These are phyloP conservation scores for Brachyhypopomus occidentalis DNA, from an alignment of 2,113 vertebrate genomes.

Conservation along the genomic window DNA sequence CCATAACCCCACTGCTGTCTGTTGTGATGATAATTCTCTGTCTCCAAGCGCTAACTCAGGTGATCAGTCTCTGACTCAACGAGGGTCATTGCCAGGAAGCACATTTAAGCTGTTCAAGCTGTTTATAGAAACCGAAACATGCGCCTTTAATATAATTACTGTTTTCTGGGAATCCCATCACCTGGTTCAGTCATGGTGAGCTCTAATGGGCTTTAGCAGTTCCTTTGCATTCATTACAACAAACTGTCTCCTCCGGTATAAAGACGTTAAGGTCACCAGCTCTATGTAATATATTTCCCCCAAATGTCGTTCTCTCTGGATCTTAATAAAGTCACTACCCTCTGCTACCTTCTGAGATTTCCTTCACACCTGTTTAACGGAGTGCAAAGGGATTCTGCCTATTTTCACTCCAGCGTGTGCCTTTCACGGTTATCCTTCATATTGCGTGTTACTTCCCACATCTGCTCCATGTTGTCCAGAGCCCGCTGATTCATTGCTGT, in stretches of 20 bases:
- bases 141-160: too few relatives aligned
- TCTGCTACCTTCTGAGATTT: constrained; percentile 2
- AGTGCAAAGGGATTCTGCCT: neutral
- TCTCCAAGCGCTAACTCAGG: constrained; percentile 20
- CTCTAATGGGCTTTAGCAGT: neutral
- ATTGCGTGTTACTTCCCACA: constrained; percentile 23
- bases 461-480: neutral
- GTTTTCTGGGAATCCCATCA: neutral
- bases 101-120: constrained; percentile 16
- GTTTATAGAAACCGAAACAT: constrained; percentile 10
- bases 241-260: neutral
- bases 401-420: constrained; percentile 37
- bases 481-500: constrained; percentile 39
- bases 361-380: constrained; percentile 23
- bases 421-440: constrained; percentile 33
- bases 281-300: neutral
- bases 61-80: constrained; percentile 34
- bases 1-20: constrained; percentile 22
- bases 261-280: neutral
- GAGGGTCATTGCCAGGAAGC: neutral
- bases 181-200: neutral
- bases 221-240: neutral
- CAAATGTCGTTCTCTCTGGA: neutral
- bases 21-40: neutral
- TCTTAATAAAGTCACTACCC: neutral